Conservation (phyloP, 2,113 vertebrate species). For the Cisticola juncidis region DNA sequence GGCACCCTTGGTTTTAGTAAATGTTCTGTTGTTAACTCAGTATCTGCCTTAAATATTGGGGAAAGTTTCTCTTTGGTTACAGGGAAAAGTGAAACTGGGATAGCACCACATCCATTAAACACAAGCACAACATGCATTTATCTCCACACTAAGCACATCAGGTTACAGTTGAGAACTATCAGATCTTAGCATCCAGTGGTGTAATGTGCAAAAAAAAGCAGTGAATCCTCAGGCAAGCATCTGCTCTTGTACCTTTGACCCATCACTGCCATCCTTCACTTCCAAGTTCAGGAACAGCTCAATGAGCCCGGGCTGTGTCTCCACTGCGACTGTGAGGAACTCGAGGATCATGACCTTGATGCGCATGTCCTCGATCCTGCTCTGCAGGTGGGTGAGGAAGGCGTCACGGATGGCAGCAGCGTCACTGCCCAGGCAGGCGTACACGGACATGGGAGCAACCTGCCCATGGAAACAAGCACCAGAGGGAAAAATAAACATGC, state of each 20-base stretch:
- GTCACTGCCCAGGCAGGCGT: slow-evolving; percentile 92
- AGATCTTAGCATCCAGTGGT: background rate
- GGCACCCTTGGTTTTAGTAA: background rate
- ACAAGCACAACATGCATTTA: background rate
- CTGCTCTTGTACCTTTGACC: slow-evolving; percentile 83
- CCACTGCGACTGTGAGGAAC: slow-evolving; percentile 94
- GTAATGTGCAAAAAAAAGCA: background rate
- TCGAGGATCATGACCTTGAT: slow-evolving; percentile 98
- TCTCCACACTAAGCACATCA: background rate
- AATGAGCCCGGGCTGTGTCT: slow-evolving; percentile 96
- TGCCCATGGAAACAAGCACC: slow-evolving; percentile 12
- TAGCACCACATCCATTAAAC: background rate
- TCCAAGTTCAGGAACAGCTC: slow-evolving; percentile 96
- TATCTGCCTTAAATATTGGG: background rate
- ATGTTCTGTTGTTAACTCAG: background rate
- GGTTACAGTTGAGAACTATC: background rate
- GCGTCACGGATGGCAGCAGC: slow-evolving; percentile 93
- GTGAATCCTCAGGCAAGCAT: fast-evolving
- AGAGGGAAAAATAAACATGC: background rate
- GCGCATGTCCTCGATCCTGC: slow-evolving; percentile 93
- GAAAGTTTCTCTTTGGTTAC: background rate
- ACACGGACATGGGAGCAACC: slow-evolving; percentile 98
- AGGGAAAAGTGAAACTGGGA: background rate
- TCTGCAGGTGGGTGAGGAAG: slow-evolving; percentile 91
- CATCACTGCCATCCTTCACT: slow-evolving; percentile 86